phyloP scores from a whole-genome alignment of 2,888 invertebrate species.

The Uropetala carovei region DNA sequence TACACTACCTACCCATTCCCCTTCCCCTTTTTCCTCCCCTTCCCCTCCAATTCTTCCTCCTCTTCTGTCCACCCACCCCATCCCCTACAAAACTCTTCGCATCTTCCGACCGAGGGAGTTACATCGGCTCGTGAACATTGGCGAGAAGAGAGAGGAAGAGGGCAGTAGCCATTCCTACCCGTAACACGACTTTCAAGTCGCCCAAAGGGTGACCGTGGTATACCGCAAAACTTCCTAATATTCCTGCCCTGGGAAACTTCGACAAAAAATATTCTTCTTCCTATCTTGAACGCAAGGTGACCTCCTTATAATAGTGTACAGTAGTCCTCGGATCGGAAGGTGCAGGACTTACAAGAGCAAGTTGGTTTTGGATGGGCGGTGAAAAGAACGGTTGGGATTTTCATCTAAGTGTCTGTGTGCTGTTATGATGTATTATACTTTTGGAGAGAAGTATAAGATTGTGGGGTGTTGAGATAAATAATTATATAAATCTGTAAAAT shows the following conservation, averaged over 20 bases:
- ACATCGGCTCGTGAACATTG: not conserved
- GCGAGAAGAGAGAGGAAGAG: not conserved
- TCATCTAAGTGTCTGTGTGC: too few species aligned
- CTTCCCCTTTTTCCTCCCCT: not conserved
- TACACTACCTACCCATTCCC: not conserved
- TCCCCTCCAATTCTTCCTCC: not conserved
- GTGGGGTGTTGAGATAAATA: too few species aligned
- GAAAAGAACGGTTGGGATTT: too few species aligned
- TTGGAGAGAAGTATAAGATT: too few species aligned
- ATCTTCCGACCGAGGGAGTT: not conserved
- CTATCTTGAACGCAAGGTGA: not conserved
- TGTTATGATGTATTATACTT: too few species aligned
- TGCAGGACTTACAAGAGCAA: too few species aligned
- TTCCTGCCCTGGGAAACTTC: not conserved
- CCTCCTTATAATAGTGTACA: not conserved
- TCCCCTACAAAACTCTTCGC: not conserved
- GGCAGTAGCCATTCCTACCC: not conserved
- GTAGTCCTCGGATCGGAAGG: too few species aligned
- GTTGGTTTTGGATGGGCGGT: too few species aligned
- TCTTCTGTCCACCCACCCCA: not conserved
- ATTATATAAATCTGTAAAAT: too few species aligned
- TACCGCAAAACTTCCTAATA: not conserved
- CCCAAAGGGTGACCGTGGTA: too few species aligned
- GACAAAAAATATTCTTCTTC: not conserved
- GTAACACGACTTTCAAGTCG: not conserved